phyloP scores from a whole-genome alignment of 2,113 vertebrate genomes.

The Hemiprocne comata region DNA sequence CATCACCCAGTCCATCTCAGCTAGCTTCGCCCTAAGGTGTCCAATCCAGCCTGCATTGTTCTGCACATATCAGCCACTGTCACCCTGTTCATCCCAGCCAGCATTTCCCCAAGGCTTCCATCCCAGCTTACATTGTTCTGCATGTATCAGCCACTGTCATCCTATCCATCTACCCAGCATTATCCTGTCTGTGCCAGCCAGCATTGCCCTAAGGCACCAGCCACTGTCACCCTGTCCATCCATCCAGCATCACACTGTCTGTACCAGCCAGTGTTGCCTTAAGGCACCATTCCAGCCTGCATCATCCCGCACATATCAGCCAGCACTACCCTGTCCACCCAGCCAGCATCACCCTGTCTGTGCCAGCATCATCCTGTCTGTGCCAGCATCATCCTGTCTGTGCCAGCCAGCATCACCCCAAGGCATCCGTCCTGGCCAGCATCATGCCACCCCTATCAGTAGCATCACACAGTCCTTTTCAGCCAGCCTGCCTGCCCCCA shows the following conservation, averaged over 20 bases:
- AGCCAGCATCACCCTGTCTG: not conserved
- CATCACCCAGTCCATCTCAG: not conserved
- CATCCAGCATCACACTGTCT: too few relatives aligned
- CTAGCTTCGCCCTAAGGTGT: not conserved
- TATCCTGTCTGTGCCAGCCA: not conserved
- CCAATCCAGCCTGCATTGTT: not conserved
- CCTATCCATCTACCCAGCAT: not conserved
- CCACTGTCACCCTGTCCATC: not conserved
- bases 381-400: not conserved
- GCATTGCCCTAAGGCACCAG: not conserved
- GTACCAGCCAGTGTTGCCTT: not conserved
- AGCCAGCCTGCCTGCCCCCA: not conserved
- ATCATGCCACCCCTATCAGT: rapidly evolving
- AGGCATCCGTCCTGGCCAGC: not conserved
- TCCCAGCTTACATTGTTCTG: too few relatives aligned
- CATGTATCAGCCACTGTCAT: too few relatives aligned
- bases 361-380: not conserved
- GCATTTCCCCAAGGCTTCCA: too few relatives aligned
- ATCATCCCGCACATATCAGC: not conserved
- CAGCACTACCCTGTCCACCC: not conserved
- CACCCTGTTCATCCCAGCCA: too few relatives aligned
- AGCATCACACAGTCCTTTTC: not conserved
- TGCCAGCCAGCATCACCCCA: not conserved
- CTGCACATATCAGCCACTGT: not conserved
- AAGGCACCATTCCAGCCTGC: too few relatives aligned